phyloP scores from a whole-genome alignment of 2,888 invertebrate genomes.

The Rhopalosiphum nymphaeae region DNA sequence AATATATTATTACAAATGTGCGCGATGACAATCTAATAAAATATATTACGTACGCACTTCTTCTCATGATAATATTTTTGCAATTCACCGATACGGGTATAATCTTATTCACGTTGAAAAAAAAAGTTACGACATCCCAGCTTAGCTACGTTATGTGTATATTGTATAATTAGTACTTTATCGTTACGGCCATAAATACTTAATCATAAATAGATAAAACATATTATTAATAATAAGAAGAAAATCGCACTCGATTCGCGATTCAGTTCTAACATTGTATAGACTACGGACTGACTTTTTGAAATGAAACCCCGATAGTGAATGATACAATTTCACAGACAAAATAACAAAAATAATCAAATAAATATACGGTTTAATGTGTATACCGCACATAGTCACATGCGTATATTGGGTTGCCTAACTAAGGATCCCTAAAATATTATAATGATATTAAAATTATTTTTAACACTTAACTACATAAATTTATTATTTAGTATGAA shows the following conservation, averaged over 20 bases:
- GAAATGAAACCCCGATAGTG: not conserved
- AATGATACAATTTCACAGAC: not conserved
- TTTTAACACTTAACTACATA: not conserved
- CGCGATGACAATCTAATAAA: not conserved
- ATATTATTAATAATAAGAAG: not conserved
- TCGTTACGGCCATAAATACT: not conserved
- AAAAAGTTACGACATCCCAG: not conserved
- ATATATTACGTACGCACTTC: not conserved
- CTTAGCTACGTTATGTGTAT: not conserved
- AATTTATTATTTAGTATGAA: not conserved
- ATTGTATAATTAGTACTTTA: not conserved
- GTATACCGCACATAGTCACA: not conserved
- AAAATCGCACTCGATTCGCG: not conserved
- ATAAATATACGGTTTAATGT: not conserved
- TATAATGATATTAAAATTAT: not conserved
- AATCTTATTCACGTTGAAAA: not conserved
- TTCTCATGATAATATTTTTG: not conserved
- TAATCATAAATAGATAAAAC: not conserved
- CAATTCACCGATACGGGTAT: not conserved
- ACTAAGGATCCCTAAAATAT: not conserved
- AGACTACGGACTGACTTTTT: not conserved
- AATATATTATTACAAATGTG: not conserved
- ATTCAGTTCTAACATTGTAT: not conserved
- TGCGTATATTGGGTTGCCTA: conserved; percentile 40
- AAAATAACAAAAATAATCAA: not conserved